Evolutionary conservation across 2,113 vertebrate genomes (phyloP).

Genomic region (Poeciliopsis retropinna): DNA sequence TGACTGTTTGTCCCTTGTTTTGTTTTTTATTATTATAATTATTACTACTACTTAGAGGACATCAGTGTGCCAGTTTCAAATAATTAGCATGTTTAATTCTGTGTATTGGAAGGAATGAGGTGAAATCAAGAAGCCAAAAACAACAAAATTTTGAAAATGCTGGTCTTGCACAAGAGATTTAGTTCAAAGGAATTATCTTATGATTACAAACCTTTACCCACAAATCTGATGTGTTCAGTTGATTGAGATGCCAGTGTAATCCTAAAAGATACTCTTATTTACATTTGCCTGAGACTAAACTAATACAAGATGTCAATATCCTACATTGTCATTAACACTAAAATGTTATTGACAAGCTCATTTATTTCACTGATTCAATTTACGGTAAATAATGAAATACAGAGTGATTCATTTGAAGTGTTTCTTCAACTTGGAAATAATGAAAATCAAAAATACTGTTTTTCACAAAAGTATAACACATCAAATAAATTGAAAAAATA

Average conservation of each 20-base stretch:
- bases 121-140: conserved; percentile 4
- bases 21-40: conserved; percentile 4
- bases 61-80: conserved; percentile 8
- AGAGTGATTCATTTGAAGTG: not conserved
- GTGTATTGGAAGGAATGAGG: conserved; percentile 9
- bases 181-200: not conserved
- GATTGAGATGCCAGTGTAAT: not conserved
- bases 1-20: conserved; percentile 32
- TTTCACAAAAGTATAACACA: not conserved
- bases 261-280: no score
- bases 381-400: not conserved
- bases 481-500: not conserved
- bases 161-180: conserved; percentile 1
- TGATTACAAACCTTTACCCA: not conserved
- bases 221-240: conserved; percentile 18
- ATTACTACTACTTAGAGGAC: not conserved
- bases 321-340: no score
- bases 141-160: conserved; percentile 7
- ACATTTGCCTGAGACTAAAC: not conserved
- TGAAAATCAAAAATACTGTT: not conserved
- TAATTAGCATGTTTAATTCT: conserved; percentile 1
- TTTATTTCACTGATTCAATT: not conserved
- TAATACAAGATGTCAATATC: not conserved
- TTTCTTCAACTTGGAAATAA: not conserved
- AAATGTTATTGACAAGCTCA: not conserved